These are phyloP conservation scores for Charadrius vociferus DNA, from an alignment of 2,113 vertebrate genomes.

Conservation along the genomic window DNA sequence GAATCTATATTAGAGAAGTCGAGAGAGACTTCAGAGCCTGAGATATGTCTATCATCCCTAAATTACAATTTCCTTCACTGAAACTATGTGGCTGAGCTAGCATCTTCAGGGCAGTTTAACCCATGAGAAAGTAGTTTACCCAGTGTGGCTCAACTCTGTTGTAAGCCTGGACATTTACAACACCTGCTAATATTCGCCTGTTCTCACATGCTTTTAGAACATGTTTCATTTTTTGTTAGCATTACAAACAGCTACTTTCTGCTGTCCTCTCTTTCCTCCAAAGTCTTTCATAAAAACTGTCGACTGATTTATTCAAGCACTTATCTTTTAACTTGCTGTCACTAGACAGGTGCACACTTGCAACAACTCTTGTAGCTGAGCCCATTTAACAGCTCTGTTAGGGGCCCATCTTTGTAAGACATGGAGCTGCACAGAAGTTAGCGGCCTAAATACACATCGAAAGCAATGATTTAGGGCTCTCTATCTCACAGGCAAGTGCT, in stretches of 20 bases:
- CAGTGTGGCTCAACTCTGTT: neutral
- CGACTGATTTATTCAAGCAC: constrained; percentile 63
- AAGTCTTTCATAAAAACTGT: constrained; percentile 71
- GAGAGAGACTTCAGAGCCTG: neutral
- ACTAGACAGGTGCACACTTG: constrained; percentile 53
- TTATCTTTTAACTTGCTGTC: constrained; percentile 54
- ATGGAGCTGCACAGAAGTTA: neutral
- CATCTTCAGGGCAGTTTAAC: neutral
- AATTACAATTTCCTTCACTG: neutral
- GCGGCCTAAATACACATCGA: neutral
- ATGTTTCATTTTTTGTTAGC: constrained; percentile 49
- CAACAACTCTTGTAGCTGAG: neutral
- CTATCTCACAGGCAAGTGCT: neutral
- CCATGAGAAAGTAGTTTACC: neutral
- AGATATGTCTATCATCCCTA: neutral
- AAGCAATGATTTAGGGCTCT: neutral
- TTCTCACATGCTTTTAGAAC: constrained; percentile 28
- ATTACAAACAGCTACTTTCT: constrained; percentile 44
- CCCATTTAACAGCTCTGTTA: constrained; percentile 33
- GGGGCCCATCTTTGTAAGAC: neutral
- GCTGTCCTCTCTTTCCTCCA: constrained; percentile 49
- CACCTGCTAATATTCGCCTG: constrained; percentile 37
- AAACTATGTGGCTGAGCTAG: neutral
- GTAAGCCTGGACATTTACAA: constrained; percentile 17
- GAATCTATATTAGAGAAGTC: neutral